Evolutionary conservation across 2,113 vertebrate genomes (phyloP).

Genomic region (Oreotragus oreotragus): DNA sequence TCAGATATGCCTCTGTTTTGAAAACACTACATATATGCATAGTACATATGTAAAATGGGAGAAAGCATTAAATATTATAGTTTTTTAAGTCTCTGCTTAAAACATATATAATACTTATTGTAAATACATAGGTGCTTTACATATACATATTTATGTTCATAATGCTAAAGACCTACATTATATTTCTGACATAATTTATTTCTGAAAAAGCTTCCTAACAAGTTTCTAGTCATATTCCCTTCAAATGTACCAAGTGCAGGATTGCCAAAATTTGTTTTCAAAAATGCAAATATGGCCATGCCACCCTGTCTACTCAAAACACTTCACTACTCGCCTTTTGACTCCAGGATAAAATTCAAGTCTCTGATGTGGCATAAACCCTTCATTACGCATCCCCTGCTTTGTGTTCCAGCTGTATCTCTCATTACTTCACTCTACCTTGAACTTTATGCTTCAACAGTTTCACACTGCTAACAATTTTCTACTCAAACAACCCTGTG

Average conservation of each 20-base stretch:
- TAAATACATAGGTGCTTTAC: background rate
- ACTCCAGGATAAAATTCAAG: slow-evolving; percentile 5
- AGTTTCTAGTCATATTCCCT: background rate
- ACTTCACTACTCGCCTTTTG: background rate
- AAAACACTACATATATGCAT: background rate
- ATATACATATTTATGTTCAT: background rate
- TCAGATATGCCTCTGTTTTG: background rate
- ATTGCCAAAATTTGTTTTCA: background rate
- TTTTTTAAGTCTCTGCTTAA: background rate
- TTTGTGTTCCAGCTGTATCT: background rate
- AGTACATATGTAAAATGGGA: background rate
- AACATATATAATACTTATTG: background rate
- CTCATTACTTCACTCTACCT: background rate
- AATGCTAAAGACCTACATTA: background rate
- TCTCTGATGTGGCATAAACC: background rate
- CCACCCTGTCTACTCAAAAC: background rate
- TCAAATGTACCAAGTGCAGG: background rate
- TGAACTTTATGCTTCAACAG: background rate
- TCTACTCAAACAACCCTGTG: background rate
- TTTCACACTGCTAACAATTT: background rate
- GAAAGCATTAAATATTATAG: background rate
- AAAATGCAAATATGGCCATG: background rate
- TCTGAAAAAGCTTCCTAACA: background rate
- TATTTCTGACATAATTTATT: slow-evolving; percentile 2
- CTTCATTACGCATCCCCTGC: background rate